Base-by-base conservation (phyloP, 2,797 vertebrate species). In the Premnoplex brunnescens region DNA sequence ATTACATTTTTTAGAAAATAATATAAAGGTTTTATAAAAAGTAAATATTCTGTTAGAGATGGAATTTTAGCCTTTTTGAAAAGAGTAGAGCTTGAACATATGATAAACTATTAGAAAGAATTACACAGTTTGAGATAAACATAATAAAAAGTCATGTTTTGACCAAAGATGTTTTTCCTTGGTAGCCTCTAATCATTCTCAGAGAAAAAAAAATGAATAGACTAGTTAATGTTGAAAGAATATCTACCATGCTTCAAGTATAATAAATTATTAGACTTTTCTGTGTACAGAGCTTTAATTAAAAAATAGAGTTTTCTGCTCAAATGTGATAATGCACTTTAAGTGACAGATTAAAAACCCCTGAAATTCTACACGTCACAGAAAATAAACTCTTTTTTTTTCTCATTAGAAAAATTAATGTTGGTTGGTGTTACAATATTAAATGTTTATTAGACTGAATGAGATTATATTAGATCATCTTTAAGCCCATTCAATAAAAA, bases 141-240 rank as follows among this genome's bases (percentile, higher is more conserved):
- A 75, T 43, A 81, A 46, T 75, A 67, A 86, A 88, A 91, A 72
- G 7, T 68, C 39, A 34, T 91, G 68, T 63, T 94, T 64, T 30
- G 91, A 39, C 4, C 49, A 37, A 71, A 94, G 30, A 85, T 10
- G 4, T 3, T 91, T 95, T 28, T 51, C 55, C 18, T 87, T 91
- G 85, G 83, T 92, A 87, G n/a, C 4, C 26, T 93, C 43, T 76
- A 88, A 87, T 87, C 14, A 87, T 89, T 94, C 67, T 74, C 39
- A 88, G 95, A 95, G 26, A 68, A 56, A 89, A 88, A 56, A 88
- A 94, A 94, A n/a, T 72, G 0, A 95, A 96, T 72, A 92, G 76
- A 91, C 59, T 24, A 81, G 36, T 30, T 92, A 91, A 44, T 76
- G 10, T 67, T 44, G 54, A 85, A 92, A 92, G 44, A 93, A 75